A percentile compares a stretch with the other conserved stretches of the same genome.
Conservation (phyloP, 2,888 invertebrate species). For the Drosophila macrospina region DNA sequence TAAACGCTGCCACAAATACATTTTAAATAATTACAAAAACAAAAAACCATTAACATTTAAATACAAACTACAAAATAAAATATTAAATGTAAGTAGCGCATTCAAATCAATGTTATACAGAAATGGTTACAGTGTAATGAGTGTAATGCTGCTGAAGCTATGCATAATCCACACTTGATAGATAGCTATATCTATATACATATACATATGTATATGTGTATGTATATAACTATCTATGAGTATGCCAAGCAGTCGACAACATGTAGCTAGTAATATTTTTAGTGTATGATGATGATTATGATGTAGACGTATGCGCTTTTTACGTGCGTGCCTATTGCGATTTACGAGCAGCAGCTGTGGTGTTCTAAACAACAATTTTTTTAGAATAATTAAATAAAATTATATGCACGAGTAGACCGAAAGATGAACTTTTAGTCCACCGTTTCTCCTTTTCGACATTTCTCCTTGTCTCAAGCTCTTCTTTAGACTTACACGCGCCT, state of each 20-base stretch:
- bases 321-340: slow-evolving; percentile 66
- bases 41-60: slow-evolving; percentile 12
- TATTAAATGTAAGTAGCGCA: slow-evolving; percentile 43
- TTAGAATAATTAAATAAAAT: slow-evolving; percentile 50
- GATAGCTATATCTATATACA: background rate
- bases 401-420: slow-evolving; percentile 12
- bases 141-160: slow-evolving; percentile 31
- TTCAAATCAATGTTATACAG: slow-evolving; percentile 36
- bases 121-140: slow-evolving; percentile 7
- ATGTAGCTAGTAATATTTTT: slow-evolving; percentile 74
- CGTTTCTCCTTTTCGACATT: slow-evolving; percentile 30
- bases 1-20: slow-evolving; percentile 28
- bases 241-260: slow-evolving; percentile 50
- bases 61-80: slow-evolving; percentile 19
- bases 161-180: slow-evolving; percentile 12
- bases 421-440: slow-evolving; percentile 34
- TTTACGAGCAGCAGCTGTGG: slow-evolving; percentile 77
- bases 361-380: slow-evolving; percentile 70
- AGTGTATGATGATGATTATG: slow-evolving; percentile 37
- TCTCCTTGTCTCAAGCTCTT: slow-evolving; percentile 20
- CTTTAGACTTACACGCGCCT: slow-evolving; percentile 52
- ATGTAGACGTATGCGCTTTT: slow-evolving; percentile 68
- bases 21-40: too few species aligned
- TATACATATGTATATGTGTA: too few species aligned
- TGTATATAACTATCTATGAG: slow-evolving; percentile 23